Conservation (phyloP, 1,140 invertebrate species). For the Drosophila obscura region DNA sequence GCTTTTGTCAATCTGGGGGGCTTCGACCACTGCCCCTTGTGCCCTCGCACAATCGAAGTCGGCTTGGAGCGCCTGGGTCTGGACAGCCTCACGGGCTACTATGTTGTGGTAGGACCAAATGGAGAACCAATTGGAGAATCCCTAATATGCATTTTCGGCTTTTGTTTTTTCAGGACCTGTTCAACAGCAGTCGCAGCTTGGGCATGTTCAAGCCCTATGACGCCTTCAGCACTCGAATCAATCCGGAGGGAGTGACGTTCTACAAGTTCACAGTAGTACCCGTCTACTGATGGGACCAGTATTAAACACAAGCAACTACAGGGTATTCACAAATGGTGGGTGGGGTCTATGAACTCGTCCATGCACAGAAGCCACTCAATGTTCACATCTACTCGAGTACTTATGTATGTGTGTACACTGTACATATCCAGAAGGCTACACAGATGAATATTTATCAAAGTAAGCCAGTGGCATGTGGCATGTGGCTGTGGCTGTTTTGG, state of each 20-base stretch:
- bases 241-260: conserved; percentile 55
- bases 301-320: not conserved
- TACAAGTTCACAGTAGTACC: conserved; percentile 45
- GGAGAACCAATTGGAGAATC: not conserved
- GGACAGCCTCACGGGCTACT: conserved; percentile 42
- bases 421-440: conserved; percentile 7
- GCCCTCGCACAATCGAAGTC: conserved; percentile 32
- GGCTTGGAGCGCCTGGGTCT: conserved; percentile 20
- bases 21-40: conserved; percentile 34
- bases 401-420: not conserved
- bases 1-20: conserved; percentile 39
- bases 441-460: conserved; percentile 12
- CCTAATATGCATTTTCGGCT: not conserved
- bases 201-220: conserved; percentile 50
- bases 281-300: conserved; percentile 23
- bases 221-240: conserved; percentile 42
- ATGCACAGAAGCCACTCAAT: not conserved
- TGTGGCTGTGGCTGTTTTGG: conserved; percentile 84
- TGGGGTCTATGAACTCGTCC: not conserved
- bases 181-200: conserved; percentile 25
- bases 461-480: conserved; percentile 5
- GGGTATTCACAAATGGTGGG: not conserved
- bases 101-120: conserved; percentile 35
- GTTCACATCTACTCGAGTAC: not conserved
- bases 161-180: conserved; percentile 46